Base-by-base conservation (phyloP, 2,797 vertebrate species). In the Rallus crepitans region DNA sequence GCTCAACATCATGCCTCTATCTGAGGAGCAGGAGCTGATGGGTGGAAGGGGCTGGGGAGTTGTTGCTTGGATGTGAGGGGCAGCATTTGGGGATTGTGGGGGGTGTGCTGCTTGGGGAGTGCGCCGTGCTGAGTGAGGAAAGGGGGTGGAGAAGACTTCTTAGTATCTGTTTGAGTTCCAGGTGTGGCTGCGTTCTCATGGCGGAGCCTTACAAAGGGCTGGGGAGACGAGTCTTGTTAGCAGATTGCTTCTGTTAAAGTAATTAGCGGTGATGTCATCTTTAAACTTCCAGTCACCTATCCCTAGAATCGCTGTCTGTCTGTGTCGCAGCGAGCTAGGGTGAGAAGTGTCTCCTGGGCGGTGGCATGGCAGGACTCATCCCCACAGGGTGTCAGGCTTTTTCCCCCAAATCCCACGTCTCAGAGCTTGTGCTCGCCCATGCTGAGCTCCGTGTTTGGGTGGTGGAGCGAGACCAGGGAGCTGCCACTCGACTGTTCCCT, bases 191-290 rank as follows among this genome's bases (percentile, higher is more conserved):
- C 71, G 71, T 91, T 64, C 88, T 59, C 56, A 0, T 1, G 45
- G 69, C 1, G 8, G 40, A 61, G 80, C 19, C 61, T 68, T 55
- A 82, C 76, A 50, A 27, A 81, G 90, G 65, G 40, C 75, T 3
- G 53, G 39, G 19, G 19, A 52, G 37, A 65, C 4, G 6, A 81
- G 57, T 10, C 3, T 45, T 3, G 31, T 70, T 65, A 40, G 30
- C 75, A 57, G 81, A 57, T 69, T 66, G 45, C 66, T 86, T 19
- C 93, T 94, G 90, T 80, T 95, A 64, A 91, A 92, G 90, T 56
- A 57, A 78, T 95, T 75, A 94, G 76, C 69, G 14, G 6, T 86
- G 90, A 90, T 75, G 85, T 93, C 90, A 89, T 82, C 75, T 80
- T 63, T 39, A 53, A 56, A n/a, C 76, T 96, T 94, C 87, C 11